Evolutionary conservation across 2,113 vertebrate genomes (phyloP), one percentile per base, ranked within the genome.

Genomic region (Prionailurus viverrinus): DNA sequence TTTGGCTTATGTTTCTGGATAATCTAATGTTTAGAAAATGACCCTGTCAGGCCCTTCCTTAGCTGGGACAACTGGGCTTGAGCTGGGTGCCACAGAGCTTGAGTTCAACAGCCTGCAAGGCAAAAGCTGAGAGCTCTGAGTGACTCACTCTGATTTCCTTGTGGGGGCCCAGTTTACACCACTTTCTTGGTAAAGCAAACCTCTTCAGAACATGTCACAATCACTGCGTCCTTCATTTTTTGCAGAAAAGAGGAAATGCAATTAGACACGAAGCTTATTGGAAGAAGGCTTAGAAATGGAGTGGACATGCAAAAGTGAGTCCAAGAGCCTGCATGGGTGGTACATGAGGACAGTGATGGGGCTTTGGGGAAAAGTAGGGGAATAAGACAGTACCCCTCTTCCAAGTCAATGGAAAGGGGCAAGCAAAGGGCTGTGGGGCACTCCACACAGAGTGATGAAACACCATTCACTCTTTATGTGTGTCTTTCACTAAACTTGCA

Each of bases 171-270:
- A 48, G 65, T 91, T 85, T 84, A 36, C 13, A 19, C 68, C 88
- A 94, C 14, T 74, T 79, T 94, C 29, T 55, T 68, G 36, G 66
- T 80, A 95, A 96, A 91, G 71, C 12, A 94, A 92, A 69, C 33
- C 69, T 48, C 55, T 55, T 25, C 51, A 73, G n/a, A 74, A 48
- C 21, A 69, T 91, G 73, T 97, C 91, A 91, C 86, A 95, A 89
- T 96, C 76, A 55, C 31, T 4, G 7, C 51, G 27, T 79, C 41
- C 48, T 95, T 81, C 45, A 31, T 11, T 66, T 96, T 97, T 58
- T 90, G 25, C 89, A 93, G 95, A 90, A 96, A 95, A 89, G 51
- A 53, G 74, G 81, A 95, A 94, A 73, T 79, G 13, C 45, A 61
- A 51, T 25, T 92, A n/a, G 18, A 45, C 12, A 4, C 33, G 48